Evolutionary conservation across 2,113 vertebrate genomes (phyloP).

Genomic region (Ciconia stormi): DNA sequence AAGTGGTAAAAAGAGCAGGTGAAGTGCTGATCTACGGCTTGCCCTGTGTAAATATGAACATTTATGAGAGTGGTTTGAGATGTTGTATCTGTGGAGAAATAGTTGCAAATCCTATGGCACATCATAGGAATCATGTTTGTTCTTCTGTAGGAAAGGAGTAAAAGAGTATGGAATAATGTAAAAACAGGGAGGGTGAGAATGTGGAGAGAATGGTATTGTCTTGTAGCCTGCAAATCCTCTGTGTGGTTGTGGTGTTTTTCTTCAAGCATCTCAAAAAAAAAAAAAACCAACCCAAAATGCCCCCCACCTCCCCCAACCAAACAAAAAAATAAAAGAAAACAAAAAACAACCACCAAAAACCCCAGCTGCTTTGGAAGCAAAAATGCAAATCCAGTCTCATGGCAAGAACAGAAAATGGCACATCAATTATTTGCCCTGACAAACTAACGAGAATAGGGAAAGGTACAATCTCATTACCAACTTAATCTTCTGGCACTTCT

Average conservation of each 20-base stretch:
- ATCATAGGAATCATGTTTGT: neutral
- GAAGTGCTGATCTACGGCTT: neutral
- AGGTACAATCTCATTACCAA: constrained; percentile 60
- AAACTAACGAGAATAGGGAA: constrained; percentile 6
- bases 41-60: neutral
- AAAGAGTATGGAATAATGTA: neutral
- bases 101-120: neutral
- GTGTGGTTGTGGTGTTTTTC: neutral
- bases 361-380: neutral
- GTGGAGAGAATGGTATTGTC: neutral
- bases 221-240: neutral
- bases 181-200: neutral
- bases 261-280: neutral
- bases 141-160: neutral
- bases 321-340: neutral
- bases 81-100: neutral
- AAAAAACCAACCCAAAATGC: neutral
- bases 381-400: neutral
- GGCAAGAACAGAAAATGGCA: constrained; percentile 20
- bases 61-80: neutral
- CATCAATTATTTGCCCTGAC: constrained; percentile 54
- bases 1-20: neutral
- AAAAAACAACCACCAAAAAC: neutral
- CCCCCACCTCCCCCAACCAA: rapidly evolving
- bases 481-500: constrained; percentile 54